phyloP scores from a whole-genome alignment of 2,113 vertebrate species.

The Mustela lutreola region DNA sequence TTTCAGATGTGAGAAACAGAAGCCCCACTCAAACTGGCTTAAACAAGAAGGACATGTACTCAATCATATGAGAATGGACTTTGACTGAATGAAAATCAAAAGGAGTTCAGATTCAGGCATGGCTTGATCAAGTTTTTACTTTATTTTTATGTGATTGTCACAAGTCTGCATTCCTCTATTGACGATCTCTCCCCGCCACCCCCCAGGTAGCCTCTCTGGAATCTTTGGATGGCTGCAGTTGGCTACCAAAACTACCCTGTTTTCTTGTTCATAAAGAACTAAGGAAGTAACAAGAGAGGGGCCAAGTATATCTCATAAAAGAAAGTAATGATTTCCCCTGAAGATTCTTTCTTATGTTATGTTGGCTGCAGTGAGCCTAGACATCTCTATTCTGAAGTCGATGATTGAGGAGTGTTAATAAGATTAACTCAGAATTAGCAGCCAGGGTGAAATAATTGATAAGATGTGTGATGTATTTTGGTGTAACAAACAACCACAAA shows the following conservation, averaged over 20 bases:
- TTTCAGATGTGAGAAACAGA: conserved; percentile 10
- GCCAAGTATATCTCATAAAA: not conserved
- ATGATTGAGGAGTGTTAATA: not conserved
- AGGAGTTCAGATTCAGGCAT: not conserved
- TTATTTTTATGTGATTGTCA: not conserved
- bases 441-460: not conserved
- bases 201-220: not conserved
- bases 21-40: not conserved
- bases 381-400: not conserved
- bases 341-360: not conserved
- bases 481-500: not conserved
- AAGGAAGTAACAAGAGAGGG: not conserved
- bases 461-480: not conserved
- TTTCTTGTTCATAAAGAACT: not conserved
- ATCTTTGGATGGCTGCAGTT: not conserved
- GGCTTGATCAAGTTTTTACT: not conserved
- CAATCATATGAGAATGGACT: not conserved
- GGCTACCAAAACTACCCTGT: not conserved
- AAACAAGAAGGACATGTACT: not conserved
- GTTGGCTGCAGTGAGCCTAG: not conserved
- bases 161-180: not conserved
- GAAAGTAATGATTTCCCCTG: not conserved
- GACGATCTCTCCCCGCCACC: not conserved
- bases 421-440: not conserved
- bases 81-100: not conserved